Conservation (phyloP, 2,797 vertebrate genomes). For the Falco columbarius region DNA sequence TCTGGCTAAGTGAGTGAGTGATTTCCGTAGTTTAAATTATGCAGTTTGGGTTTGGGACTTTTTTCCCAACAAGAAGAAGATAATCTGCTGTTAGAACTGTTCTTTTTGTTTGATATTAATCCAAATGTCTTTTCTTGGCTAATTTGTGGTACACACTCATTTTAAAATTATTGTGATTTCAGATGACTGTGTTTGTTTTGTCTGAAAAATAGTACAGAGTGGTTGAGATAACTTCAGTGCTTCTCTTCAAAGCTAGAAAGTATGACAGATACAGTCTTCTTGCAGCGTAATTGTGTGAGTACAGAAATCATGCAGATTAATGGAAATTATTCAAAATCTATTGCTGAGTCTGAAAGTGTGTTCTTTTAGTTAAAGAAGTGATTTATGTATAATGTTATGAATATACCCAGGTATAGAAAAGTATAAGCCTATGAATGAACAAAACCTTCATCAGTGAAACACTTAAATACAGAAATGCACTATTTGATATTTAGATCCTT, state of each 20-base stretch:
- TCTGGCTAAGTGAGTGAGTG: neutral
- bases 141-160: neutral
- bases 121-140: neutral
- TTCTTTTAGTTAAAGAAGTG: neutral
- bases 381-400: neutral
- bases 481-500: neutral
- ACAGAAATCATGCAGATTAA: neutral
- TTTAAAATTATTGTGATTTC: neutral
- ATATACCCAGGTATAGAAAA: neutral
- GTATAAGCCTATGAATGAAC: neutral
- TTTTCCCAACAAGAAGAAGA: neutral
- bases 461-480: neutral
- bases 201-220: neutral
- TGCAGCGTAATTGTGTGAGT: neutral
- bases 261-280: neutral
- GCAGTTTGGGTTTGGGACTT: neutral
- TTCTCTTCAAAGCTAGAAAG: neutral
- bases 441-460: neutral
- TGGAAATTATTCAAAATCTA: conserved; percentile 2
- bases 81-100: neutral
- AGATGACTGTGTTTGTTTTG: neutral
- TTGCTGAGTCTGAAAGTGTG: neutral
- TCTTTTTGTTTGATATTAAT: neutral
- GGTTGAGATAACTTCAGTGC: neutral
- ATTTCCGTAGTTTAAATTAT: neutral